Base-by-base conservation (phyloP, 2,113 vertebrate genomes). In the Tautogolabrus adspersus region DNA sequence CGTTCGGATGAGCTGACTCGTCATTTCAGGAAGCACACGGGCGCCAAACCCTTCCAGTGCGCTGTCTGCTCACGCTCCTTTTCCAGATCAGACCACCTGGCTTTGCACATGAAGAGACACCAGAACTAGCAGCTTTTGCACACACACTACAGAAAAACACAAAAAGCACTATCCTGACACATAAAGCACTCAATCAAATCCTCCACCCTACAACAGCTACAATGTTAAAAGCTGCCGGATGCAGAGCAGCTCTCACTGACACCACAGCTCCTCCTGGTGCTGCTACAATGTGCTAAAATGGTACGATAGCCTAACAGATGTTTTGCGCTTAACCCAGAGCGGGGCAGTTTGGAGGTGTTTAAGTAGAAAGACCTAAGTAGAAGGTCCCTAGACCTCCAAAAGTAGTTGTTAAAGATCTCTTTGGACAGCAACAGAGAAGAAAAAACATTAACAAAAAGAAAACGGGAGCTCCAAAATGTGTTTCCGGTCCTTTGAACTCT, bases 51-150 rank as follows among this genome's bases (percentile, higher is more conserved):
- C 56, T 99, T 99, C 94, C 97, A 98, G 94, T 99, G 98, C 2
- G 94, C 90, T 0, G 97, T 99, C 86, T 99, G 97, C 93, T 98
- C 96, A 65, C 97, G 98, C 79, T 97, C 97, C 93, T 99, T 99
- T 91, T 99, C 97, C 9, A 96, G 98, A 59, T 99, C 98, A 0
- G 98, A 99, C 66, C 98, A 99, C 93, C 96, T 99, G 80, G 98
- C 98, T 52, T 95, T 99, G 91, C 98, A 99, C 93, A 99, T 99
- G 98, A 99, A 99, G 95, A 95, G 97, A 83, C 98, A 99, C 88
- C 98, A 99, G 95, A 99, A 97, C 94, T 99, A 91, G 92, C 66
- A 34, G 40, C 75, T 6, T 60, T 83, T 81, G 19, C 74, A 73
- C 75, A 40, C 30, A 64, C 54, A 44, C 10, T 8, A 57, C 51